Evolutionary conservation across 2,888 invertebrate genomes (phyloP).

Genomic region (Lasioglossum malachurum): DNA sequence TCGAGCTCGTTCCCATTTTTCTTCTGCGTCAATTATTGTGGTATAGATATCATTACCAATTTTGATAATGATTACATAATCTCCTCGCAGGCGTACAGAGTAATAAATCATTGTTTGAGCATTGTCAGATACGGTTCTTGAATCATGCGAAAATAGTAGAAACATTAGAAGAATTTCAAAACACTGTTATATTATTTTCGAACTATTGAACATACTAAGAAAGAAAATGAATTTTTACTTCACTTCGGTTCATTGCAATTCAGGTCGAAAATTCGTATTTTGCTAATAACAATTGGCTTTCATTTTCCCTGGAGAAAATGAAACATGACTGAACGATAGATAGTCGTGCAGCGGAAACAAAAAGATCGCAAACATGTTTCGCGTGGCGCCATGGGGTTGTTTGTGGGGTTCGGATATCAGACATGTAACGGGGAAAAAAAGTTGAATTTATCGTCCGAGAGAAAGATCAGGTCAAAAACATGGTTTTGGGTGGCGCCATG

Average conservation of each 20-base stretch:
- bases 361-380: neutral
- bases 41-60: neutral
- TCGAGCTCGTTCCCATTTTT: neutral
- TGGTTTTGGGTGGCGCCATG: constrained; percentile 25
- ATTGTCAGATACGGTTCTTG: neutral
- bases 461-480: constrained; percentile 29
- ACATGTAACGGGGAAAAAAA: neutral
- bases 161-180: too few species aligned
- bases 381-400: neutral
- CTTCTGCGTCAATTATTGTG: neutral
- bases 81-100: neutral
- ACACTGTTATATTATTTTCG: too few species aligned
- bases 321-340: too few species aligned
- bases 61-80: neutral
- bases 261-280: too few species aligned
- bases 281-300: too few species aligned
- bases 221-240: too few species aligned
- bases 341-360: too few species aligned
- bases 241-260: too few species aligned
- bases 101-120: neutral
- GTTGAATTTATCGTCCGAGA: neutral
- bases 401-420: neutral
- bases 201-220: too few species aligned
- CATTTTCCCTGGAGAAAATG: too few species aligned
- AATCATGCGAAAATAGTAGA: too few species aligned